Conservation (phyloP, 2,113 vertebrate species). For the Copsychus sechellarum region DNA sequence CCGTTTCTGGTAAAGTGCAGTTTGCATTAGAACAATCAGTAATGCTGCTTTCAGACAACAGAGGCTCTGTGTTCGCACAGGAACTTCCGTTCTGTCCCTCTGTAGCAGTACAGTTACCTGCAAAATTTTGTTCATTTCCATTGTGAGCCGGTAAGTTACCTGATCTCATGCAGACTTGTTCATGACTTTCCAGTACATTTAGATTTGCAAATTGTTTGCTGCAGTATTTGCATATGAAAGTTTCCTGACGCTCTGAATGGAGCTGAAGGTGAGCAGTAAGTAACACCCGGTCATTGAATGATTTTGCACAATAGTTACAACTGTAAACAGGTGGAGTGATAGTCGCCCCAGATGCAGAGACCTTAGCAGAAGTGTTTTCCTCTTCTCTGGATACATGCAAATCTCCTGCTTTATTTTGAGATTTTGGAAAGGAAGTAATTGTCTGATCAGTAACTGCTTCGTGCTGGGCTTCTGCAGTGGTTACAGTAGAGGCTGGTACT, state of each 20-base stretch:
- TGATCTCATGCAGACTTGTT: conserved; percentile 81
- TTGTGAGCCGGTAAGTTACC: conserved; percentile 35
- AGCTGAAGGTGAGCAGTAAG: conserved; percentile 84
- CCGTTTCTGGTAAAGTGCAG: conserved; percentile 72
- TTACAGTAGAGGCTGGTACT: neutral
- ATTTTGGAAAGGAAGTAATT: conserved; percentile 25
- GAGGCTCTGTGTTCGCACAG: conserved; percentile 42
- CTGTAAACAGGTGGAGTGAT: conserved; percentile 76
- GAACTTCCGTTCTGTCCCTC: conserved; percentile 68
- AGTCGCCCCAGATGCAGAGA: conserved; percentile 53
- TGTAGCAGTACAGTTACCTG: conserved; percentile 42
- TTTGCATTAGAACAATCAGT: conserved; percentile 60
- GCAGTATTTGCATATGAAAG: conserved; percentile 89
- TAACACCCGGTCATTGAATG: conserved; percentile 81
- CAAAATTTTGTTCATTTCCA: conserved; percentile 67
- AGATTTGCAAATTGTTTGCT: conserved; percentile 88
- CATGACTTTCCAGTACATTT: conserved; percentile 87
- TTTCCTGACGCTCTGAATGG: conserved; percentile 85
- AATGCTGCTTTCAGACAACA: conserved; percentile 64
- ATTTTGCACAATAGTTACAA: conserved; percentile 85
- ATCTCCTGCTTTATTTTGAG: conserved; percentile 49
- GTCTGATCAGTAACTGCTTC: conserved; percentile 36
- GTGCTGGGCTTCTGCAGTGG: conserved; percentile 8
- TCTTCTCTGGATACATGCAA: conserved; percentile 55
- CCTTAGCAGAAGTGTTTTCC: conserved; percentile 44